phyloP scores from a whole-genome alignment of 2,888 invertebrate genomes.

The Cataglyphis cursor region DNA sequence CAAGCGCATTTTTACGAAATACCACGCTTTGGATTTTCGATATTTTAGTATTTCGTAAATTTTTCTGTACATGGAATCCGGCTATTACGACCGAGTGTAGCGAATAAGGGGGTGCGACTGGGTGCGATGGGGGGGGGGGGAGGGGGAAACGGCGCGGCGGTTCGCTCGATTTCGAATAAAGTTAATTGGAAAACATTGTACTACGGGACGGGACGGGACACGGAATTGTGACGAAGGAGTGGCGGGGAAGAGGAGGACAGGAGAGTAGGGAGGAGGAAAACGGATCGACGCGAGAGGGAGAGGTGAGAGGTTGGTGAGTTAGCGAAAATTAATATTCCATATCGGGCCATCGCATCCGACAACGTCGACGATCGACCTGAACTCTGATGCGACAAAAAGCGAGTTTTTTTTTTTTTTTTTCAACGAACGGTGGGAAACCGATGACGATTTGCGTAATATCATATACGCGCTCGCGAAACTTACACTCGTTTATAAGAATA shows the following conservation, averaged over 20 bases:
- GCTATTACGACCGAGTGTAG: conserved; percentile 56
- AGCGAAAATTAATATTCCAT: conserved; percentile 81
- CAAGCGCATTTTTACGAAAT: conserved; percentile 49
- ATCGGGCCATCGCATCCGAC: conserved; percentile 73
- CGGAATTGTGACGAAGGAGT: conserved; percentile 53
- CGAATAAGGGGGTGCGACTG: conserved; percentile 50
- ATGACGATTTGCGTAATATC: conserved; percentile 50
- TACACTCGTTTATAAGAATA: background rate
- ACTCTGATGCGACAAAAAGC: conserved; percentile 61
- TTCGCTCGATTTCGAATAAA: conserved; percentile 84
- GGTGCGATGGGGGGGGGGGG: conserved; percentile 44
- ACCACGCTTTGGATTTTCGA: conserved; percentile 48
- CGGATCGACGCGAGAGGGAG: conserved; percentile 37
- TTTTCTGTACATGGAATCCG: conserved; percentile 53
- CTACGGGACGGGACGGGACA: conserved; percentile 66
- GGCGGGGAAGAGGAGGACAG: conserved; percentile 54
- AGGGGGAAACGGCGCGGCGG: conserved; percentile 43
- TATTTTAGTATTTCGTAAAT: conserved; percentile 52
- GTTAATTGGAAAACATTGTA: conserved; percentile 85
- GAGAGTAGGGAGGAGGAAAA: conserved; percentile 39
- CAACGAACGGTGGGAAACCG: conserved; percentile 43
- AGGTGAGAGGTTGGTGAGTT: conserved; percentile 72
- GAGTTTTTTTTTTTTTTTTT: conserved; percentile 60
- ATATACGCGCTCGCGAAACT: background rate
- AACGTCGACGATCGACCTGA: conserved; percentile 66